These are phyloP conservation scores for Tychaedon coryphoeus DNA, from an alignment of 2,113 vertebrate genomes.

Conservation along the genomic window DNA sequence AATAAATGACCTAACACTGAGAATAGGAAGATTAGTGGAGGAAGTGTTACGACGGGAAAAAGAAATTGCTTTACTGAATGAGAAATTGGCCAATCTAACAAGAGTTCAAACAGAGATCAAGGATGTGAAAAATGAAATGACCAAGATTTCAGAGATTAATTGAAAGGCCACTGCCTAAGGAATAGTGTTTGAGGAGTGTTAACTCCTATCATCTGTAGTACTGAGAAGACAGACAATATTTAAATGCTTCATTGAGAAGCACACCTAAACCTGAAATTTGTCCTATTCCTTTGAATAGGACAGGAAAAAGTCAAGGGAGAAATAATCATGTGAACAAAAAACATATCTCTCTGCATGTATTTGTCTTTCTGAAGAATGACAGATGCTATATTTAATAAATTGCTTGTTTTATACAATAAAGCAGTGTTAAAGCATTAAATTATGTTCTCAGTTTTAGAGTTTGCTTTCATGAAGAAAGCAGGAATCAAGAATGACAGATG, in stretches of 20 bases:
- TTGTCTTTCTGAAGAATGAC: not conserved
- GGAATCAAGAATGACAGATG: not conserved
- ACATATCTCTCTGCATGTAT: rapidly evolving
- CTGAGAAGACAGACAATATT: not conserved
- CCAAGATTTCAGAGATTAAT: conserved; percentile 68
- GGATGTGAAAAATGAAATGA: conserved; percentile 69
- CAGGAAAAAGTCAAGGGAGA: not conserved
- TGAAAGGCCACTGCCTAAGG: not conserved
- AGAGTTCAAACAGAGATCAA: conserved; percentile 71
- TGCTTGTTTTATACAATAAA: conserved; percentile 28
- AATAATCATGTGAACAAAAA: not conserved
- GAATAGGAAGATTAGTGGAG: conserved; percentile 85
- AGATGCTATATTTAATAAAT: not conserved
- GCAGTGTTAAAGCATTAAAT: not conserved
- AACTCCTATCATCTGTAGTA: not conserved
- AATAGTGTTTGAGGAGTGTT: not conserved
- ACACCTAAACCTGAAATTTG: not conserved
- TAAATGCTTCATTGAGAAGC: not conserved
- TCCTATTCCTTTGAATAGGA: not conserved
- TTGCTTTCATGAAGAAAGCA: not conserved
- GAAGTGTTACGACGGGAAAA: conserved; percentile 78
- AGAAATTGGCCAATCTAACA: conserved; percentile 81
- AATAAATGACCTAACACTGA: conserved; percentile 83
- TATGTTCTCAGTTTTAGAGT: not conserved
- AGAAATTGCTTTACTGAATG: conserved; percentile 81